Percentiles rank a stretch among this genome's conserved stretches.
Conservation (phyloP, 2,888 invertebrate genomes). For the Lagria hirta region DNA sequence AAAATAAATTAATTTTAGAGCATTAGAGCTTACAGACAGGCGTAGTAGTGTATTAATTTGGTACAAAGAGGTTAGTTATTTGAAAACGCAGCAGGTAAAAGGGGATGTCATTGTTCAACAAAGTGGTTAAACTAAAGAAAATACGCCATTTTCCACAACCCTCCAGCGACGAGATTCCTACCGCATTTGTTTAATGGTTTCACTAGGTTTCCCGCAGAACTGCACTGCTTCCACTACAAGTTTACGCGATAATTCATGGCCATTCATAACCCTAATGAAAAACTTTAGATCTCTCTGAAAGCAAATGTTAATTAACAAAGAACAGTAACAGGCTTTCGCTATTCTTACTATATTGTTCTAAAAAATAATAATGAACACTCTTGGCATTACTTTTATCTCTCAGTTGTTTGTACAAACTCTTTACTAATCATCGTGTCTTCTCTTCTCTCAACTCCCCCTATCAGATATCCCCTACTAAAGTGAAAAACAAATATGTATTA, state of each 20-base stretch:
- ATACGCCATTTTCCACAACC: constrained; percentile 18
- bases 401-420: too few species aligned
- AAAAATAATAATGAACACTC: too few species aligned
- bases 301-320: constrained; percentile 26
- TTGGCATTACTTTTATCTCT: too few species aligned
- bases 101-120: constrained; percentile 21
- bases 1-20: constrained; percentile 15
- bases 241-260: constrained; percentile 27
- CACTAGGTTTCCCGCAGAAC: constrained; percentile 25
- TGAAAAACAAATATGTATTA: too few species aligned
- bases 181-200: constrained; percentile 29
- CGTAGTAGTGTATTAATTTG: constrained; percentile 16
- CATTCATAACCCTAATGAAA: constrained; percentile 26
- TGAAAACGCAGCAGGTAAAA: constrained; percentile 21
- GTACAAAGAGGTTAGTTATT: constrained; percentile 20
- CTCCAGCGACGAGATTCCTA: constrained; percentile 11
- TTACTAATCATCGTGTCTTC: too few species aligned
- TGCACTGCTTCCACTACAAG: constrained; percentile 26
- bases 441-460: too few species aligned
- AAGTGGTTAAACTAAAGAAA: constrained; percentile 25
- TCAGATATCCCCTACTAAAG: too few species aligned
- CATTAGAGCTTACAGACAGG: constrained; percentile 6
- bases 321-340: constrained; percentile 10
- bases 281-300: constrained; percentile 28
- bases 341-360: too few species aligned